Conservation (phyloP, 2,113 vertebrate species). For the Marcusenius ussheri region DNA sequence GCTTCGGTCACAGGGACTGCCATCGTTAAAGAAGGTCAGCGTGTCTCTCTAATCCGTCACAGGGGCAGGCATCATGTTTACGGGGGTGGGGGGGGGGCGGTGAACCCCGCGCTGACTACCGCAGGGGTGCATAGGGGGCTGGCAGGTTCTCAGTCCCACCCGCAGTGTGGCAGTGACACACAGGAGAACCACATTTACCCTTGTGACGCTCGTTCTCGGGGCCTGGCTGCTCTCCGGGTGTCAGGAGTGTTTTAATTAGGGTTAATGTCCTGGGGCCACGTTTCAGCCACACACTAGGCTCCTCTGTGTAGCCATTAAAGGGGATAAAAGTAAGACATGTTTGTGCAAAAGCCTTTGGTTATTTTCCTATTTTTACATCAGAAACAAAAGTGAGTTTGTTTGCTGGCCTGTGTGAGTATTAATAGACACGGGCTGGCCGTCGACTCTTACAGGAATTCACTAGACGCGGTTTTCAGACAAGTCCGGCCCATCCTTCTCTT, state of each 20-base stretch:
- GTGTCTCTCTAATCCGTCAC: background rate
- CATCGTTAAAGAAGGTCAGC: background rate
- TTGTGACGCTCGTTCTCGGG: slow-evolving; percentile 18
- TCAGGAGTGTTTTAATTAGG: slow-evolving; percentile 61
- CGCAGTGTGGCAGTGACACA: background rate
- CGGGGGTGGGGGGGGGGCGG: background rate
- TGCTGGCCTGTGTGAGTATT: slow-evolving; percentile 36
- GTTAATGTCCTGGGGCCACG: slow-evolving; percentile 43
- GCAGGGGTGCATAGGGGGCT: background rate
- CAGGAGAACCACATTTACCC: background rate
- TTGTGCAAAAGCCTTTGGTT: slow-evolving; percentile 53
- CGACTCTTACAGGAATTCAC: slow-evolving; percentile 16
- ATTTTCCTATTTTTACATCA: slow-evolving; percentile 47
- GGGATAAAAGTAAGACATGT: slow-evolving; percentile 26
- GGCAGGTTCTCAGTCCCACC: background rate
- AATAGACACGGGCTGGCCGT: slow-evolving; percentile 48
- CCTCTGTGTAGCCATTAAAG: slow-evolving; percentile 12
- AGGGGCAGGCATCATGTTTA: background rate
- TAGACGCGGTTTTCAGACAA: background rate
- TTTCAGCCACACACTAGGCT: background rate
- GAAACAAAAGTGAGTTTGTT: slow-evolving; percentile 61
- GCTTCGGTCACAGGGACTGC: background rate
- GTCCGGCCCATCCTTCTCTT: slow-evolving; percentile 26
- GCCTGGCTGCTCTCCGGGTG: slow-evolving; percentile 49
- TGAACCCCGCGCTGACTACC: background rate